Percentiles rank a stretch among this genome's conserved stretches.
These are phyloP conservation scores for Hemiprocne comata DNA, from an alignment of 2,113 vertebrate species.

Conservation along the genomic window DNA sequence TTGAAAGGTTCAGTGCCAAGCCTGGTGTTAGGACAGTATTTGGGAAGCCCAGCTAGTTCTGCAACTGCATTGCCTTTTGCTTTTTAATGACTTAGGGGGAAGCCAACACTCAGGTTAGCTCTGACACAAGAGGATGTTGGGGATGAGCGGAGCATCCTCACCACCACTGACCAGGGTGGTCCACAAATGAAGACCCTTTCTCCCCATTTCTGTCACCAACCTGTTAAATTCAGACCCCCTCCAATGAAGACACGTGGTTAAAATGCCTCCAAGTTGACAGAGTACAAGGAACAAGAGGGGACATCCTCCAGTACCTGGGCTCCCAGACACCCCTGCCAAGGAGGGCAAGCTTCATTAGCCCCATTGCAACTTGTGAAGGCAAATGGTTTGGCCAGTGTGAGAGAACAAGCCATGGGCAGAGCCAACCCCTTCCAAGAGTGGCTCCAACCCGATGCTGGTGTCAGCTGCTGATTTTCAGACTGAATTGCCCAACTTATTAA, in stretches of 20 bases:
- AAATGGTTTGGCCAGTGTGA: not conserved
- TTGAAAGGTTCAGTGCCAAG: not conserved
- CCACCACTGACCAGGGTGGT: accelerated
- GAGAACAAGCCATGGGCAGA: not conserved
- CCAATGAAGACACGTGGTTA: not conserved
- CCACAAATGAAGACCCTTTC: not conserved
- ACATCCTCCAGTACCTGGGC: not conserved
- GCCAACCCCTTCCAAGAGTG: not conserved
- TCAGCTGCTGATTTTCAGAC: not conserved
- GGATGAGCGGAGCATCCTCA: not conserved
- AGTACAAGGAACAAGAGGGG: not conserved
- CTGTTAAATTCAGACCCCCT: not conserved
- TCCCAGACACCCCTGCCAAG: not conserved
- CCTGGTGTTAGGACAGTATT: not conserved
- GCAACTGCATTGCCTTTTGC: not conserved
- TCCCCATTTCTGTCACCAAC: not conserved
- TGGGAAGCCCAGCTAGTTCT: not conserved
- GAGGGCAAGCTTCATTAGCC: accelerated
- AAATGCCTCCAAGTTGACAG: not conserved
- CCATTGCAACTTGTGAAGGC: not conserved
- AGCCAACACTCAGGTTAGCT: not conserved
- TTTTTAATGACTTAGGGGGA: not conserved
- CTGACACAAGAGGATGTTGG: not conserved
- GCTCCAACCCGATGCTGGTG: accelerated
- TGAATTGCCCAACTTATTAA: not conserved